Evolutionary conservation across 30 jellyfish, hydroid and myxozoan species (phyloP).

Genomic region (Aurelia aurita): DNA sequence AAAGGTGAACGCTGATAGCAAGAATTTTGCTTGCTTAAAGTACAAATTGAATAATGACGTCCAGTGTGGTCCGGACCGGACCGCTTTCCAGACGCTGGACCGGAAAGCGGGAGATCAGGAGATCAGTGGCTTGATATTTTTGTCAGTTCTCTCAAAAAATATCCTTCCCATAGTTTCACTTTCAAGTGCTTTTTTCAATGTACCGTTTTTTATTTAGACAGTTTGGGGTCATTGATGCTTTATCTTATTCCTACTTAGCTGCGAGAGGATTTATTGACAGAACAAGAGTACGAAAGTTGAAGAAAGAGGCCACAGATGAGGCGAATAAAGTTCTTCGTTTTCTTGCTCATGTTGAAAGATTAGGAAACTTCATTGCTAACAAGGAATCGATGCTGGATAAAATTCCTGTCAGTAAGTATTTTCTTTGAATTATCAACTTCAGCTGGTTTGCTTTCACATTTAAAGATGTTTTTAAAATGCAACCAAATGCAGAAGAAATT

Average conservation of each 20-base stretch:
- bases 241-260: constrained; percentile 20
- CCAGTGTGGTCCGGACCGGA: too few species aligned
- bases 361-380: constrained; percentile 24
- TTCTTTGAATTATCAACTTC: not conserved
- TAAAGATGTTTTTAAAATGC: not conserved
- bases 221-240: not conserved
- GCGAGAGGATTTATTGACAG: constrained; percentile 74
- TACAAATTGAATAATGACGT: too few species aligned
- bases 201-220: too few species aligned
- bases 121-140: too few species aligned
- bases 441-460: not conserved
- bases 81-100: too few species aligned
- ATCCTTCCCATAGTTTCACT: too few species aligned
- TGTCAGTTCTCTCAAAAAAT: too few species aligned
- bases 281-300: constrained; percentile 22
- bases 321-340: constrained; percentile 35
- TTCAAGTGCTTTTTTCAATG: too few species aligned
- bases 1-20: too few species aligned
- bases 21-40: too few species aligned
- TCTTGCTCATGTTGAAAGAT: constrained; percentile 57
- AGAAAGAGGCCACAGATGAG: constrained; percentile 25
- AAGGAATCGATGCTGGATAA: constrained; percentile 33
- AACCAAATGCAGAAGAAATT: not conserved
- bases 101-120: too few species aligned
- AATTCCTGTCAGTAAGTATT: constrained; percentile 51